phyloP scores from a whole-genome alignment of 2,113 vertebrate genomes.

The Salminus brasiliensis region DNA sequence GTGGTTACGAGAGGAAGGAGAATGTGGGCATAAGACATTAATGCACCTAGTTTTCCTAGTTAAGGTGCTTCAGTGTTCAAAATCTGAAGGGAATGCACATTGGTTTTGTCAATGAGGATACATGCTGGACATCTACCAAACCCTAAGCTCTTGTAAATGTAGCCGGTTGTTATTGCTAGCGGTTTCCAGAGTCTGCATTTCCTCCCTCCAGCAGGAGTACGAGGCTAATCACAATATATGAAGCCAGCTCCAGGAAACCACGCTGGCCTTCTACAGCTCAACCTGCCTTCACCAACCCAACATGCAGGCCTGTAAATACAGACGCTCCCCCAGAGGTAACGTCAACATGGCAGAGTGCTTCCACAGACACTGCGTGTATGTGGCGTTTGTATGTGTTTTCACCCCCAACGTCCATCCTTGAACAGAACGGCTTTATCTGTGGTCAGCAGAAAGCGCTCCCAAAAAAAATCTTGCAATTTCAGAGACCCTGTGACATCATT shows the following conservation, averaged over 20 bases:
- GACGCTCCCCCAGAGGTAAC: conserved; percentile 62
- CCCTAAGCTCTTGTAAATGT: conserved; percentile 56
- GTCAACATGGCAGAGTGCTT: conserved; percentile 54
- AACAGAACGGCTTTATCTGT: conserved; percentile 60
- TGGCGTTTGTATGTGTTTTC: conserved; percentile 25
- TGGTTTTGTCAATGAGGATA: conserved; percentile 24
- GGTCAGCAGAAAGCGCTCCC: conserved; percentile 63
- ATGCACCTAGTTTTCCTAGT: not conserved
- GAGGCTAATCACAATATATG: conserved; percentile 68
- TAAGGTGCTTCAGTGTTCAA: not conserved
- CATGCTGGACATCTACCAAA: conserved; percentile 32
- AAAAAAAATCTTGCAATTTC: conserved; percentile 62
- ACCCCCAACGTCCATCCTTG: conserved; percentile 40
- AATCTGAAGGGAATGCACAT: conserved; percentile 9
- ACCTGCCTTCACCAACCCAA: conserved; percentile 54
- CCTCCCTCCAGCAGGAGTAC: conserved; percentile 43
- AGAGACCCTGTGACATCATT: conserved; percentile 86
- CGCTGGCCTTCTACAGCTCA: conserved; percentile 51
- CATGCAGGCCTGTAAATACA: conserved; percentile 58
- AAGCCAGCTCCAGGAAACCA: conserved; percentile 65
- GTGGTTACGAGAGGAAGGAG: no score
- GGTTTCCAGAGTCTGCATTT: conserved; percentile 59
- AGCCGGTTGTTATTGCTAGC: conserved; percentile 59
- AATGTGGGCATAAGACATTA: not conserved
- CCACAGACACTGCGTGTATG: conserved; percentile 54